phyloP scores from a whole-genome alignment of 2,888 invertebrate genomes.

The Cerastis rubricosa region DNA sequence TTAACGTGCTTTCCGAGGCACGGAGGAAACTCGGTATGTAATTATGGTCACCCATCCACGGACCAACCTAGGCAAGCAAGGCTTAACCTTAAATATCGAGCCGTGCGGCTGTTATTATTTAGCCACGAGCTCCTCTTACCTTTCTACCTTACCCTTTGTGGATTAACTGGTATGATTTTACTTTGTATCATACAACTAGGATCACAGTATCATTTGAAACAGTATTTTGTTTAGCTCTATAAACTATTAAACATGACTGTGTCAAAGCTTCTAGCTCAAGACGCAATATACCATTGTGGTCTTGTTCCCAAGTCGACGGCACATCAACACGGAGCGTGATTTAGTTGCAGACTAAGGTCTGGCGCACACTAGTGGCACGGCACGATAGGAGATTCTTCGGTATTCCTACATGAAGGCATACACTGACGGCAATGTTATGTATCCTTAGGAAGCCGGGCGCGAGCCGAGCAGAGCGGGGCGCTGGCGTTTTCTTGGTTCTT shows the following conservation, averaged over 20 bases:
- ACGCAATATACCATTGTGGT: neutral
- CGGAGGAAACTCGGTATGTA: too few relatives aligned
- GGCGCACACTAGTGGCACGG: neutral
- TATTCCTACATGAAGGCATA: neutral
- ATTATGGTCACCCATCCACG: too few relatives aligned
- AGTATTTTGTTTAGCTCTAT: neutral
- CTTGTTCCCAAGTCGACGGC: neutral
- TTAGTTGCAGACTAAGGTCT: slow-evolving; percentile 1
- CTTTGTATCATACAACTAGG: neutral
- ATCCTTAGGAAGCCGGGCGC: too few relatives aligned
- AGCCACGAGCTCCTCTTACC: too few relatives aligned
- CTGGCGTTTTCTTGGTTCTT: too few relatives aligned
- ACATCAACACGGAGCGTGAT: slow-evolving; percentile 11
- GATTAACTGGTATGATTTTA: neutral
- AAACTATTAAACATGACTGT: neutral
- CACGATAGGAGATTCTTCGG: neutral
- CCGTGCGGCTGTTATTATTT: too few relatives aligned
- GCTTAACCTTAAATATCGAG: too few relatives aligned
- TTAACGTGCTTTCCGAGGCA: too few relatives aligned
- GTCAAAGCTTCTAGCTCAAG: neutral
- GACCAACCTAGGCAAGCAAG: too few relatives aligned
- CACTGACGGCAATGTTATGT: neutral
- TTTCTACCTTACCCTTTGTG: neutral
- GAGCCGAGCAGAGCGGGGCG: too few relatives aligned
- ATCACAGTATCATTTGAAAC: neutral